Evolutionary conservation across 2,888 invertebrate species (phyloP).

Genomic region (Tanytarsus gracilentus): DNA sequence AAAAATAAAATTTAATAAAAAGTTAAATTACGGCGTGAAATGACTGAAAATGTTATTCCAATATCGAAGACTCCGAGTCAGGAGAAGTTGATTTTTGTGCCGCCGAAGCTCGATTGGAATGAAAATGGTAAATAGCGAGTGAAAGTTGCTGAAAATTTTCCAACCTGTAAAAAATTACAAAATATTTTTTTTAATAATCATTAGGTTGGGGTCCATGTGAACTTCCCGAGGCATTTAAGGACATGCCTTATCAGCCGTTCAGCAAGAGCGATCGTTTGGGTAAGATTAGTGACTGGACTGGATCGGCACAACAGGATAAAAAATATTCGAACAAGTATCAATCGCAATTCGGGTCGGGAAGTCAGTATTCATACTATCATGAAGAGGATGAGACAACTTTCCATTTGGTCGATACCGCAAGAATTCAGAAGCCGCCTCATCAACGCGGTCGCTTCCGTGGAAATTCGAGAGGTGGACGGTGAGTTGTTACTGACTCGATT

Average conservation of each 20-base stretch:
- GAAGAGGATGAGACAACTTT: conserved; percentile 98
- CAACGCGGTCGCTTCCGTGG: conserved; percentile 85
- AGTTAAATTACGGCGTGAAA: neutral
- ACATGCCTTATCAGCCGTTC: conserved; percentile 93
- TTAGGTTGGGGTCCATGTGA: conserved; percentile 94
- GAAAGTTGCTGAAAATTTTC: neutral
- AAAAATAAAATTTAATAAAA: too few species aligned
- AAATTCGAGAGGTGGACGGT: conserved; percentile 62
- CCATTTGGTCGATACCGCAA: conserved; percentile 92
- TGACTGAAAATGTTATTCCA: conserved; percentile 16
- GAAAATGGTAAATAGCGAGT: conserved; percentile 12
- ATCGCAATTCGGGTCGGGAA: conserved; percentile 87
- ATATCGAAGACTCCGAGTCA: conserved; percentile 23
- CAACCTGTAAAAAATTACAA: conserved; percentile 9
- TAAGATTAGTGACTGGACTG: conserved; percentile 99
- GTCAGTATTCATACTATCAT: conserved; percentile 96
- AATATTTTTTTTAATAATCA: neutral
- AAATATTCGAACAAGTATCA: conserved; percentile 88
- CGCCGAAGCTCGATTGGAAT: conserved; percentile 18
- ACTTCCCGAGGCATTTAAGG: conserved; percentile 85
- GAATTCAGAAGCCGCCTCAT: conserved; percentile 82
- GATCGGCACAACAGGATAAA: conserved; percentile 83
- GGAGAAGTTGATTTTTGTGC: conserved; percentile 15
- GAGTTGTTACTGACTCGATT: neutral
- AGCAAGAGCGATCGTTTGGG: conserved; percentile 97